Base-by-base conservation (phyloP, 2,888 invertebrate genomes). In the Halocaridina rubra region DNA sequence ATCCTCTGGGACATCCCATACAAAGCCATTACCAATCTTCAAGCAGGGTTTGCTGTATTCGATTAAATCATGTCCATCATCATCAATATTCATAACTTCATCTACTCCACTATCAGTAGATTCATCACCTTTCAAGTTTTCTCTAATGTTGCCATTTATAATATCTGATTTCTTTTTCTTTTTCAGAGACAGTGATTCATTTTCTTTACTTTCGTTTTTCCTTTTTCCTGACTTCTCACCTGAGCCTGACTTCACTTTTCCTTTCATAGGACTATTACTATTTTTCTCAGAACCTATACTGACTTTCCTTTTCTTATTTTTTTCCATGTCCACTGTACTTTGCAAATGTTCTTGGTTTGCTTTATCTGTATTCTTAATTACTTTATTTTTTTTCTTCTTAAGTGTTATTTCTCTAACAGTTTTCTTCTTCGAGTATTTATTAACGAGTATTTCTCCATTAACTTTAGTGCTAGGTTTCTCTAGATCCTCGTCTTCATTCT, bases 1-100 rank as follows among this genome's bases (percentile, higher is more conserved):
- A 59, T 27, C 24, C 27, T 84, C 82, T 27, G 82, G 82, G 16
- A 78, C 64, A 22, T 84, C 77, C 82, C 82, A 84, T n/a, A 84
- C 78, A 84, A 84, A 82, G 13, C 78, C 78, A 61, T 59, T 72
- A 24, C 71, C 33, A 30, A 78, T 10, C 22, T 19, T 39, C 8
- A 81, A 75, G 53, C 76, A 76, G n/a, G 67, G n/a, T 27, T 67
- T 33, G 3, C 29, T 27, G n/a, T 19, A 46, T 5, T 0, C 27
- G 27, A 7, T 3, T 39, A 8, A 3, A 10, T 76, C n/a, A 24
- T 4, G 8, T 74, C 16, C 33, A 53, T 19, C 24, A 8, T 80
- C 71, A 32, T 71, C 53, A 7, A 19, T 27, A 3, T 80, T 30
- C 75, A 24, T 33, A 7, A 16, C 27, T 32, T 33, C 64, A 67